Evolutionary conservation across 2,113 vertebrate species (phyloP).

Genomic region (Orientallactaga bullata): DNA sequence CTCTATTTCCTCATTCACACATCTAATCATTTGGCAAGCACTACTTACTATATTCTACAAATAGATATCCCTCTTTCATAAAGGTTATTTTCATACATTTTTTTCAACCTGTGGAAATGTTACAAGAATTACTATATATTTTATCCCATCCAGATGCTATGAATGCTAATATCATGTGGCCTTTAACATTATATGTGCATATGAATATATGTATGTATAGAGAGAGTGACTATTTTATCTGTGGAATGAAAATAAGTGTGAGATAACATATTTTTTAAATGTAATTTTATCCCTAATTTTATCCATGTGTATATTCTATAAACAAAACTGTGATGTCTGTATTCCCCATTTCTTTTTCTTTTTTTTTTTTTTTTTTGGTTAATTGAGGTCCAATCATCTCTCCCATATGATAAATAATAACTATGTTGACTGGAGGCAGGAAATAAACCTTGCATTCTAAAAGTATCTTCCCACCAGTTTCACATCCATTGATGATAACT

Average conservation of each 20-base stretch:
- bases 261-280: neutral
- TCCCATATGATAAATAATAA: neutral
- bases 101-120: neutral
- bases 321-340: neutral
- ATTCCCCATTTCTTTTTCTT: neutral
- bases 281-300: neutral
- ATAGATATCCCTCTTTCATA: neutral
- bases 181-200: neutral
- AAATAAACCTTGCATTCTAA: neutral
- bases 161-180: neutral
- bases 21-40: constrained; percentile 17
- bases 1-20: neutral
- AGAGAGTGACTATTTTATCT: neutral
- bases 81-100: constrained; percentile 1
- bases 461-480: neutral
- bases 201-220: neutral
- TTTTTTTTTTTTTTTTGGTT: neutral
- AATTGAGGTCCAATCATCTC: neutral
- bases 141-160: neutral
- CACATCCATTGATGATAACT: neutral
- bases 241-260: neutral
- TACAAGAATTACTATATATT: neutral
- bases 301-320: neutral
- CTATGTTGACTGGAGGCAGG: neutral
- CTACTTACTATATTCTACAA: neutral